Base-by-base conservation (phyloP, 2,888 invertebrate species). In the Myopa testacea region DNA sequence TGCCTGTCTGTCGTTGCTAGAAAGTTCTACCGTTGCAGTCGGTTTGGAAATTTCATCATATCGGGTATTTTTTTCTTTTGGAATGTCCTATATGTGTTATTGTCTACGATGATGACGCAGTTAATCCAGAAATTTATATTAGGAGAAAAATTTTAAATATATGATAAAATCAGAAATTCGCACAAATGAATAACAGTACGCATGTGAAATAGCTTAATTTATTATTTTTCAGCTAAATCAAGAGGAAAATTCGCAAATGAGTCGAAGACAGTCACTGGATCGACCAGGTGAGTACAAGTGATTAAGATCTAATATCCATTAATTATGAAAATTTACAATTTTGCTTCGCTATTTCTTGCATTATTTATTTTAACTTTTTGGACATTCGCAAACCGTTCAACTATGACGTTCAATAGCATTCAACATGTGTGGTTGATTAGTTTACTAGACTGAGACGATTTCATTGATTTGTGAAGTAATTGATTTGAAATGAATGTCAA, bases 251-350 rank as follows among this genome's bases (percentile, higher is more conserved):
- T 81, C 82, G 84, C 86, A 84, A 87, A 87, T 87, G 87, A 86
- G 85, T 86, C 86, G 86, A 82, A 85, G 86, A 84, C 86, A 86
- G 84, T 86, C 86, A 83, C 81, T 86, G 84, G 87, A 87, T 84
- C 85, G 86, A 84, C 85, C 86, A 86, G 86, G 86, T 86, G 81
- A 71, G 82, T 79, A 34, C 1, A 71, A 37, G 45, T 26, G 16
- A 34, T 16, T 65, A 34, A 38, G 14, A 14, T 45, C 40, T 45
- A 38, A 16, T 40, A 40, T n/a, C 8, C 7, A 58, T n/a, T 16
- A n/a, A 58, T 5, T n/a, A 58, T n/a, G 58, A 12, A 12, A 58
- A 58, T 58, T 58, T 26, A 26, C 26, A 1, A 26, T 26, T 26
- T 26, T 26, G 26, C 26, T 26, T 26, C 2, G 26, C 26, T 1